A percentile compares a stretch with the other conserved stretches of the same genome.
Conservation (phyloP, 1,140 invertebrate genomes). For the Trachymyrmex septentrionalis region DNA sequence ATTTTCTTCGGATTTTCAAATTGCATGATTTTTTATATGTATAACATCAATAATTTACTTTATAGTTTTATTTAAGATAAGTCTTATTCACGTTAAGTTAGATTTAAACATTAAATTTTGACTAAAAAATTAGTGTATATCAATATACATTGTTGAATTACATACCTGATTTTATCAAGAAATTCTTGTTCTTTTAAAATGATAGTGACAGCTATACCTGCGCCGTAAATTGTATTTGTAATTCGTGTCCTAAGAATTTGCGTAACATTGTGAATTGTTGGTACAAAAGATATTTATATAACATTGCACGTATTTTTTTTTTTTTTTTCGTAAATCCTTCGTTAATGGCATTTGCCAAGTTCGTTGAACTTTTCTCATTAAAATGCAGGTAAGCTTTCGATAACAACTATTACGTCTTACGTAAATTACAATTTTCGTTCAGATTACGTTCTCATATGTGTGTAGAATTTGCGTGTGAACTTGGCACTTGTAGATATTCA, state of each 20-base stretch:
- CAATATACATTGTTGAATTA: slow-evolving; percentile 19
- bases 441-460: background rate
- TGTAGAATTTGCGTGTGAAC: background rate
- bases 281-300: slow-evolving; percentile 35
- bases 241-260: slow-evolving; percentile 9
- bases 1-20: background rate
- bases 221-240: slow-evolving; percentile 23
- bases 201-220: background rate
- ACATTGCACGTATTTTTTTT: background rate
- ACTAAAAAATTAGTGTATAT: background rate
- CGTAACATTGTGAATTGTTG: background rate
- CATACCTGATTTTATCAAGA: background rate
- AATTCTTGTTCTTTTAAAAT: slow-evolving; percentile 2
- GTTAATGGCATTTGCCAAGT: slow-evolving; percentile 15
- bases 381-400: slow-evolving; percentile 13
- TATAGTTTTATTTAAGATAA: background rate
- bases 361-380: slow-evolving; percentile 9
- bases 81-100: background rate
- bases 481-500: slow-evolving; percentile 70
- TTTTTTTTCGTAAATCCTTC: slow-evolving; percentile 9
- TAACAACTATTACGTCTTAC: background rate
- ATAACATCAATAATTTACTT: background rate
- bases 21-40: background rate
- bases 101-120: background rate
- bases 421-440: slow-evolving; percentile 13